Evolutionary conservation across 2,888 invertebrate species (phyloP).

Genomic region (Aporophyla nigra): DNA sequence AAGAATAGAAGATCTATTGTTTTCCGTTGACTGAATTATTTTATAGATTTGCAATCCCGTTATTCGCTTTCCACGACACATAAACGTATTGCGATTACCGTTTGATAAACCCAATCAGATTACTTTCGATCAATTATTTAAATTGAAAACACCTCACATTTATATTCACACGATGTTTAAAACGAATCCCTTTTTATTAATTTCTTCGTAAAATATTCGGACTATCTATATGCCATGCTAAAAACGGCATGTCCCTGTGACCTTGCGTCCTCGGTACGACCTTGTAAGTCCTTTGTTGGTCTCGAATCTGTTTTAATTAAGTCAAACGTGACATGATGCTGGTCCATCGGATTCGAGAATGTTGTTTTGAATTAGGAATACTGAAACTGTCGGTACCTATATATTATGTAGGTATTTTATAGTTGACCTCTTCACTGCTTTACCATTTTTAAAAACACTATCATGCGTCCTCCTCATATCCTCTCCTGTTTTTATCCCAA

Average conservation of each 20-base stretch:
- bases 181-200: neutral
- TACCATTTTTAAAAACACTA: neutral
- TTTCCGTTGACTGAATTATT: too few relatives aligned
- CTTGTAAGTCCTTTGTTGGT: slow-evolving; percentile 36
- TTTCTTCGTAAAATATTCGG: neutral
- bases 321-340: slow-evolving; percentile 29
- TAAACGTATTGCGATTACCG: neutral
- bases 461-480: too few relatives aligned
- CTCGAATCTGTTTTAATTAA: slow-evolving; percentile 43
- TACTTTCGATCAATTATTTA: neutral
- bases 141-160: neutral
- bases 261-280: slow-evolving; percentile 21
- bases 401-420: neutral
- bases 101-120: neutral
- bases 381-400: neutral
- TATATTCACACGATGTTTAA: neutral
- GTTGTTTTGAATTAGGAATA: slow-evolving; percentile 4
- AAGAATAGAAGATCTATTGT: too few relatives aligned
- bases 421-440: too few relatives aligned
- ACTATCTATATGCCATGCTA: neutral
- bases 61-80: too few relatives aligned
- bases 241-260: slow-evolving; percentile 25
- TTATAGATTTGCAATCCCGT: too few relatives aligned
- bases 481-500: too few relatives aligned
- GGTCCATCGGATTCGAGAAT: slow-evolving; percentile 21